Base-by-base conservation (phyloP, 2,113 vertebrate species). In the Eulemur rufifrons region DNA sequence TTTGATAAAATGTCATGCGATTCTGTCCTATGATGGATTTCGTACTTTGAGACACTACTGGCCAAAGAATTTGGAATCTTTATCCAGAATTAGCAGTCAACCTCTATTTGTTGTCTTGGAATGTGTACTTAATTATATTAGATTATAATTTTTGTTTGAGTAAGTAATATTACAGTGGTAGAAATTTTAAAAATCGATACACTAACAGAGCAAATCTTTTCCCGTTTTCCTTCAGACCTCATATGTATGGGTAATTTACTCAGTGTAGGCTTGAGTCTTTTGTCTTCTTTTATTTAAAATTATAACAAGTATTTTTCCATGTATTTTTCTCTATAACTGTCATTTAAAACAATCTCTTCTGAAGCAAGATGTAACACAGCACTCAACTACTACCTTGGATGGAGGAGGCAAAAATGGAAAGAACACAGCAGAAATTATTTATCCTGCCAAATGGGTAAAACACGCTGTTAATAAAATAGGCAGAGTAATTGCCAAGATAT, bases 101-200 rank as follows among this genome's bases (percentile, higher is more conserved):
- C 18, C 3, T 89, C 21, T 56, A 17, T 47, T 64, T 89, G 18
- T 66, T 90, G 54, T 54, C 50, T 86, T 86, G 32, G 54, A 66
- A 61, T 69, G 29, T 71, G 39, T 84, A 37, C 78, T 71, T 50
- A 68, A 50, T 73, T 86, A 59, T 39, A 74, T 27, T 59, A 52
- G 66, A 37, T 69, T 50, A 63, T 86, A 89, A 84, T 47, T 95
- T 97, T 76, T 74, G 23, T 86, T 68, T 91, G 63, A 90, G 37
- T 77, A 80, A 71, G 47, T 73, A 64, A 71, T 73, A 47, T 17
- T 66, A n/a, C 15, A 11, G 37, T 54, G 80, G 42, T 63, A 89
- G 37, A 45, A 76, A 84, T 23, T 85, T 54, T 6, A 7, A 74
- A 88, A 89, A 37, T 13, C 42, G 64, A 15, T 83, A 32, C 4